Evolutionary conservation across 1,140 invertebrate genomes (phyloP).

Genomic region (Ridgeia piscesae): DNA sequence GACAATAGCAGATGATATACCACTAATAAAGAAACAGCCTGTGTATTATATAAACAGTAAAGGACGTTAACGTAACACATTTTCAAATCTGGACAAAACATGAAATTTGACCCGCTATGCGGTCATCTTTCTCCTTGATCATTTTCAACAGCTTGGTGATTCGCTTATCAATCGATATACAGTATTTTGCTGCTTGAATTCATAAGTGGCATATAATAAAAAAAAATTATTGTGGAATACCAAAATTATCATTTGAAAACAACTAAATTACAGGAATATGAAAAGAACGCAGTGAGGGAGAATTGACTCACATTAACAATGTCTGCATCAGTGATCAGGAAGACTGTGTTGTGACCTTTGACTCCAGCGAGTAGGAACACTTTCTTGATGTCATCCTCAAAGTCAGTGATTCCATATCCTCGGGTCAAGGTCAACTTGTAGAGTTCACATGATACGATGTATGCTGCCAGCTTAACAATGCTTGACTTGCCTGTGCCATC

Average conservation of each 20-base stretch:
- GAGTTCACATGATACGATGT: conserved; percentile 51
- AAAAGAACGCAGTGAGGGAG: neutral
- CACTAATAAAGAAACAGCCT: too few relatives aligned
- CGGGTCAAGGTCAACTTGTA: conserved; percentile 64
- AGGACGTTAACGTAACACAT: too few relatives aligned
- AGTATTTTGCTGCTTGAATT: too few relatives aligned
- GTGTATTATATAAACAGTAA: too few relatives aligned
- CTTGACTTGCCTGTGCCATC: conserved; percentile 57
- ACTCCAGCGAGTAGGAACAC: conserved; percentile 62
- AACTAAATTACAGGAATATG: neutral
- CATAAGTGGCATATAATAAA: too few relatives aligned
- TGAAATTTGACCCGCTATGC: too few relatives aligned
- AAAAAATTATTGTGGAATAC: too few relatives aligned
- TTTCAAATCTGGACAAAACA: too few relatives aligned
- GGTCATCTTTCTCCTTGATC: too few relatives aligned
- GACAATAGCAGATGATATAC: too few relatives aligned
- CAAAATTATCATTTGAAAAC: neutral
- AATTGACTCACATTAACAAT: conserved; percentile 61
- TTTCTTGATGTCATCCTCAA: conserved; percentile 75
- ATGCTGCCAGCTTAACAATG: conserved; percentile 48
- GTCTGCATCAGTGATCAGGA: conserved; percentile 56
- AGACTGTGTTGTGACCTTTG: conserved; percentile 50
- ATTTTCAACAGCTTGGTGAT: too few relatives aligned
- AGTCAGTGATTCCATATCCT: conserved; percentile 74
- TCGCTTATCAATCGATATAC: too few relatives aligned